Percentiles rank a stretch among this genome's conserved stretches.
Conservation (phyloP, 2,888 invertebrate genomes). For the Luffia ferchaultella region DNA sequence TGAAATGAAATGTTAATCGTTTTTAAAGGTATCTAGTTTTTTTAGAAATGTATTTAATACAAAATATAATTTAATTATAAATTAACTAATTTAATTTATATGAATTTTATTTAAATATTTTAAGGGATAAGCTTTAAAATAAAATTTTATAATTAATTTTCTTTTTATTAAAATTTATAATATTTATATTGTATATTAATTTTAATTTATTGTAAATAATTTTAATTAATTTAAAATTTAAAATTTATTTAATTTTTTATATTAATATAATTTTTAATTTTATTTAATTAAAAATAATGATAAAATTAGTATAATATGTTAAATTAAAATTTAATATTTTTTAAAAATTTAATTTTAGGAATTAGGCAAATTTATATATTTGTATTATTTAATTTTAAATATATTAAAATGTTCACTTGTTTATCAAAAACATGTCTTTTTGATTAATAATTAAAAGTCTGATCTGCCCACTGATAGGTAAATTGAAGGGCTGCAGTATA, state of each 20-base stretch:
- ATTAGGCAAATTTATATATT: slow-evolving; percentile 33
- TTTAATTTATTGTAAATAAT: slow-evolving; percentile 57
- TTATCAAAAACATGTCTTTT: slow-evolving; percentile 34
- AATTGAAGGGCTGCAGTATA: slow-evolving; percentile 81
- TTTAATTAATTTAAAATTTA: slow-evolving; percentile 31
- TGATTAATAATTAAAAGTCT: slow-evolving; percentile 69
- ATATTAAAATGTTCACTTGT: slow-evolving; percentile 27
- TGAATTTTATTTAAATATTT: slow-evolving; percentile 45
- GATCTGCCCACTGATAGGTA: slow-evolving; percentile 74
- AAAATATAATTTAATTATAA: slow-evolving; percentile 52
- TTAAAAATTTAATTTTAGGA: slow-evolving; percentile 10
- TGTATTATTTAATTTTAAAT: slow-evolving; percentile 75
- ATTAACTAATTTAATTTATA: slow-evolving; percentile 30
- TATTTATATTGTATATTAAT: slow-evolving; percentile 66
- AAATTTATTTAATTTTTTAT: slow-evolving; percentile 47
- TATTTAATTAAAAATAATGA: slow-evolving; percentile 56
- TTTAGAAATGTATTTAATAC: slow-evolving; percentile 65
- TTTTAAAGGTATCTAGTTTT: slow-evolving; percentile 74
- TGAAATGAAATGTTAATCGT: slow-evolving; percentile 72
- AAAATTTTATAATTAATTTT: slow-evolving; percentile 53
- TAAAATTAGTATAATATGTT: slow-evolving; percentile 64
- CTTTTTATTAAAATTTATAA: slow-evolving; percentile 50
- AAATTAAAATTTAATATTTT: slow-evolving; percentile 24
- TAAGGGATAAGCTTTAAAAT: slow-evolving; percentile 69
- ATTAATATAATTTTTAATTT: slow-evolving; percentile 47